phyloP scores from a whole-genome alignment of 2,888 invertebrate genomes.

The Gnatocerus cornutus region DNA sequence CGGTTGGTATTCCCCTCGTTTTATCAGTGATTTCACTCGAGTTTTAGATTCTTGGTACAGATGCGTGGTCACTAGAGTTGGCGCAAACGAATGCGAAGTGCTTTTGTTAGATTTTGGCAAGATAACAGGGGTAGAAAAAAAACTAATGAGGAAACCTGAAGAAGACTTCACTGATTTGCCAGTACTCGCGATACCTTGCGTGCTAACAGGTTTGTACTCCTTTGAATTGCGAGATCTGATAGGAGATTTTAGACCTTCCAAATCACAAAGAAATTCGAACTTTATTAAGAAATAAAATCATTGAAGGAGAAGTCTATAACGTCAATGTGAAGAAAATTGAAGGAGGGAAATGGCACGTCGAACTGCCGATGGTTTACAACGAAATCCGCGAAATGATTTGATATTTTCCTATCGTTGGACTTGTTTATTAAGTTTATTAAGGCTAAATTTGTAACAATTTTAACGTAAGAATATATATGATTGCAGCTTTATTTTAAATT shows the following conservation, averaged over 20 bases:
- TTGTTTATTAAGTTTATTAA: no score
- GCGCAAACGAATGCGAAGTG: slow-evolving; percentile 24
- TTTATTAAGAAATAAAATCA: slow-evolving; percentile 3
- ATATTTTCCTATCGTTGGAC: background rate
- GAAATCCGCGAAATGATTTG: background rate
- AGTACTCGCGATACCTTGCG: slow-evolving; percentile 19
- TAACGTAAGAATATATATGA: no score
- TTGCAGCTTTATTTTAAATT: no score
- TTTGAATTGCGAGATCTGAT: background rate
- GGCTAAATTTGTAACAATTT: no score
- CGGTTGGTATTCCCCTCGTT: slow-evolving; percentile 5
- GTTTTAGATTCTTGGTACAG: slow-evolving; percentile 38
- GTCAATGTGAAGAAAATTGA: slow-evolving; percentile 15
- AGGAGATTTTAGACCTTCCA: slow-evolving; percentile 15
- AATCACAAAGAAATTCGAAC: slow-evolving; percentile 1
- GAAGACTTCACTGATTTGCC: slow-evolving; percentile 13
- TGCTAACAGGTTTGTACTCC: slow-evolving; percentile 19
- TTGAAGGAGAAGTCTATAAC: slow-evolving; percentile 20
- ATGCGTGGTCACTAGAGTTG: slow-evolving; percentile 17
- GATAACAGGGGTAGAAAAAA: background rate
- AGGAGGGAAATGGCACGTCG: slow-evolving; percentile 30
- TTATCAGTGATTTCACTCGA: background rate
- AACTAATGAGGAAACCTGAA: slow-evolving; percentile 16
- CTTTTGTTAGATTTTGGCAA: slow-evolving; percentile 39
- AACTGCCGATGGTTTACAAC: slow-evolving; percentile 21